A percentile compares a stretch with the other conserved stretches of the same genome.
phyloP scores from a whole-genome alignment of 2,797 vertebrate species.

The Peromyscus nudipes region DNA sequence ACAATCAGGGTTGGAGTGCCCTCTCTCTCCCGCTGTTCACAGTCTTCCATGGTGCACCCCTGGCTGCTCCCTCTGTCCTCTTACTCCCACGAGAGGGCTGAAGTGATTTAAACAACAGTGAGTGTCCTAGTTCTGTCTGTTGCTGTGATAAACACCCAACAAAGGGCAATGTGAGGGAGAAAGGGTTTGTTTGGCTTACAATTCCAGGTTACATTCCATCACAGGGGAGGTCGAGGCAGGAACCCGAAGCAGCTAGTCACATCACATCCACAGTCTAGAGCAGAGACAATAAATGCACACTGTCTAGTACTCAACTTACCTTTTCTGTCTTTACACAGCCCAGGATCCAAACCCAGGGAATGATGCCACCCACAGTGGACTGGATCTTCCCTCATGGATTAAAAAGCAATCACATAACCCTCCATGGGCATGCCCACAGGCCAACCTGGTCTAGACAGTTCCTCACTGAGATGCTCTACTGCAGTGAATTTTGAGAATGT shows the following conservation, averaged over 20 bases:
- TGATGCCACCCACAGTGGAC: background rate
- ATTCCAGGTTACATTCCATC: background rate
- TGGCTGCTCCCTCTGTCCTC: background rate
- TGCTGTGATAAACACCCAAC: background rate
- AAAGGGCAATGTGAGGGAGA: background rate
- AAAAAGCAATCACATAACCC: background rate
- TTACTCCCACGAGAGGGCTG: background rate
- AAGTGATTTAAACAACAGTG: background rate
- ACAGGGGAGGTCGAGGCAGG: background rate
- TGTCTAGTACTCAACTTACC: background rate
- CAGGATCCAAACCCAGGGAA: background rate
- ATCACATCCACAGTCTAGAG: background rate
- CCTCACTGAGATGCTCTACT: background rate
- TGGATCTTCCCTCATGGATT: background rate
- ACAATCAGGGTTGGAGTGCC: background rate
- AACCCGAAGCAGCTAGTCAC: background rate
- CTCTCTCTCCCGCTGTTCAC: background rate
- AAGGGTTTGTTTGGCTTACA: background rate
- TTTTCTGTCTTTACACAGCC: background rate
- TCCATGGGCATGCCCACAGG: background rate
- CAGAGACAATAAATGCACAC: background rate
- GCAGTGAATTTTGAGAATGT: background rate
- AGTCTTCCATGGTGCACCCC: background rate
- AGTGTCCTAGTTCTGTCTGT: background rate
- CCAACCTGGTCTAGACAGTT: background rate